A percentile compares a stretch with the other conserved stretches of the same genome.
phyloP scores from a whole-genome alignment of 2,797 vertebrate genomes.

The Fistularia tabacaria region DNA sequence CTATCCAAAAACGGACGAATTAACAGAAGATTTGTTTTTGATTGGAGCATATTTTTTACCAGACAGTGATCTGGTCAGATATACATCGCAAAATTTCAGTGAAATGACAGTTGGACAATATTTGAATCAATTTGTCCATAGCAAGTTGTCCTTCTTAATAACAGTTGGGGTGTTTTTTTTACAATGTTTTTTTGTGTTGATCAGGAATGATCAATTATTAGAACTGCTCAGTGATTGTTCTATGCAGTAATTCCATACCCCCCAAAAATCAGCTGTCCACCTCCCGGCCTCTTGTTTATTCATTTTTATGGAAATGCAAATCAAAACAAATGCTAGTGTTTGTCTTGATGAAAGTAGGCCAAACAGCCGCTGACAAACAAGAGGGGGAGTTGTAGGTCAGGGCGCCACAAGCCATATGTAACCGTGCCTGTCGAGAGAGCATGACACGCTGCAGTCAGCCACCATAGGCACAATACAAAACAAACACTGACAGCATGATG shows the following conservation, averaged over 20 bases:
- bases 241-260: neutral
- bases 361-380: conserved; percentile 75
- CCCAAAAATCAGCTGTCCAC: conserved; percentile 27
- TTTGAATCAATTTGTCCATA: too few relatives aligned
- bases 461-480: conserved; percentile 70
- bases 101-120: too few relatives aligned
- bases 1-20: too few relatives aligned
- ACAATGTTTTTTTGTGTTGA: too few relatives aligned
- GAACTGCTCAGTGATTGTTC: conserved; percentile 9
- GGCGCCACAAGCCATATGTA: conserved; percentile 65
- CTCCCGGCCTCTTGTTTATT: conserved; percentile 52
- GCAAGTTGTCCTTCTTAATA: too few relatives aligned
- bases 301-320: conserved; percentile 75
- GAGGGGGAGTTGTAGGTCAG: conserved; percentile 73
- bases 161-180: too few relatives aligned
- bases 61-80: too few relatives aligned
- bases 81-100: too few relatives aligned
- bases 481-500: conserved; percentile 56
- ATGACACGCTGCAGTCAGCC: conserved; percentile 57
- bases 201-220: neutral
- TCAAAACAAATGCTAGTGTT: conserved; percentile 73
- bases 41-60: too few relatives aligned
- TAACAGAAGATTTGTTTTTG: too few relatives aligned
- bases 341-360: conserved; percentile 79
- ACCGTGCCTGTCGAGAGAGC: conserved; percentile 61